Evolutionary conservation across 2,113 vertebrate species (phyloP), one percentile per base, ranked within the genome.

Genomic region (Talpa occidentalis): DNA sequence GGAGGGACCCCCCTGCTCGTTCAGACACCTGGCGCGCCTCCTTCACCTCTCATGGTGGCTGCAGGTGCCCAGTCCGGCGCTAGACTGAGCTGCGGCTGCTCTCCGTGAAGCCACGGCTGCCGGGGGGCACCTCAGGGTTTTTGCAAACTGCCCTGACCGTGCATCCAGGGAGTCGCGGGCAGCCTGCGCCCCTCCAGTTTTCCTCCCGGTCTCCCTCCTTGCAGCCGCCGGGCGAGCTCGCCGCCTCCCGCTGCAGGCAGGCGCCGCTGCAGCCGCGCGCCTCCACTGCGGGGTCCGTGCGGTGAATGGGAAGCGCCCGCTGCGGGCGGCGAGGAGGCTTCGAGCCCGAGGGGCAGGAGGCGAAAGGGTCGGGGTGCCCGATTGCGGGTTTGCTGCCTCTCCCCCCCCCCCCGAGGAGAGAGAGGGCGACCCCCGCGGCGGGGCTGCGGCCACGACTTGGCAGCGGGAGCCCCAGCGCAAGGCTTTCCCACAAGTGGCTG

Each of bases 401-500:
- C 35, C 77, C 42, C 47, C 47, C 8, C 8, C 3, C 54, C 40
- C 59, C 5, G 42, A 42, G 11, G 42, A 70, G 17, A 77, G 22
- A 64, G n/a, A 92, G 80, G 73, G 64, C n/a, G 49, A 94, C 67
- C 74, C 60, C 28, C 35, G 52, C 86, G 26, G 69, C 15, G 54
- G 69, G 30, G 30, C 69, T 28, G 32, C 52, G 72, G 77, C 83
- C 84, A 42, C 44, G 73, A 78, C 79, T 94, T 76, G 44, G 81
- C 70, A 1, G 0, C 84, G 73, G 88, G 70, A 94, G 69, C 94
- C 72, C 91, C 89, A 3, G 78, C 93, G 79, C 64, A 35, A 66
- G 72, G 81, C 96, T 97, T 97, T 98, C 95, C 98, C 94, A 97
- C 97, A 98, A 98, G 98, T 98, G 98, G 97, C 97, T 96, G 97